Evolutionary conservation across 2,888 invertebrate genomes (phyloP).

Genomic region (Synergus japonicus): DNA sequence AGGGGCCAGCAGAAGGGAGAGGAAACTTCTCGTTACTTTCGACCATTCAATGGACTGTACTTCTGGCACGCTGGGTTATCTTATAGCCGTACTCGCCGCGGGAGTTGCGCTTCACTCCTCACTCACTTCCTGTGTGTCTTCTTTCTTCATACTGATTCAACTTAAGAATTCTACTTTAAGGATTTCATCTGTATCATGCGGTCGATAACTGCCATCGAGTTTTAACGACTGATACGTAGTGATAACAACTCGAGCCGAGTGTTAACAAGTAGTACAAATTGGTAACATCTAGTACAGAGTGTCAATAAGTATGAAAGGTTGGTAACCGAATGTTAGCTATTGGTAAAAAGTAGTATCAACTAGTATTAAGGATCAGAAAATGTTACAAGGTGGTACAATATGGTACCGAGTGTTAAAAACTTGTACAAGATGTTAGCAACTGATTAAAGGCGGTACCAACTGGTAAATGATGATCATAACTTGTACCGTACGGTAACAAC

Average conservation of each 20-base stretch:
- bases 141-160: conserved; percentile 34
- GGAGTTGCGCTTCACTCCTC: conserved; percentile 57
- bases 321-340: background rate
- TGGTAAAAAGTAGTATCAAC: background rate
- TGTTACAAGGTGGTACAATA: background rate
- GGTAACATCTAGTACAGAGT: background rate
- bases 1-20: conserved; percentile 13
- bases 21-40: conserved; percentile 54
- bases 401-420: background rate
- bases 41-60: conserved; percentile 54
- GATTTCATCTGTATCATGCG: background rate
- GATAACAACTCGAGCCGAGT: too few relatives aligned
- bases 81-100: conserved; percentile 66
- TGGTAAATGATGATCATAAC: background rate
- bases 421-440: background rate
- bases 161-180: background rate
- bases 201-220: background rate
- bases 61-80: conserved; percentile 59
- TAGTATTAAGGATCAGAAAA: background rate
- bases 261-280: too few relatives aligned
- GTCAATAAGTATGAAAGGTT: too few relatives aligned
- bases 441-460: background rate
- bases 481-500: background rate
- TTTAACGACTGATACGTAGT: too few relatives aligned
- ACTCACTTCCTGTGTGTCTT: conserved; percentile 45